These are phyloP conservation scores for Laterallus jamaicensis DNA, from an alignment of 2,113 vertebrate species.

Conservation along the genomic window DNA sequence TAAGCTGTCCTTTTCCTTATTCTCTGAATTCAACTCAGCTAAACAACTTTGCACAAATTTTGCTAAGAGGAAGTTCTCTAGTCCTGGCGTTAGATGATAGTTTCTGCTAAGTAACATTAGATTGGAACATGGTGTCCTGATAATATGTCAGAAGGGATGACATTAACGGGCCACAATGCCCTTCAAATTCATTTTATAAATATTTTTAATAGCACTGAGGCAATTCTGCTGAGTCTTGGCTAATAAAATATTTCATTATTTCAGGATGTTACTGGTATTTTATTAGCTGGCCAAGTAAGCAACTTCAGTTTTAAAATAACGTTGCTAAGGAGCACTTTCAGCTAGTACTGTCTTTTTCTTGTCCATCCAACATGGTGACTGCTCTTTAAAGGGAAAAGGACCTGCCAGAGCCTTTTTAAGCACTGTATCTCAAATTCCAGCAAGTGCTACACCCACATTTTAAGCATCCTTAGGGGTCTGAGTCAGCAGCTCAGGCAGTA, in stretches of 20 bases:
- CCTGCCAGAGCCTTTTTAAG: neutral
- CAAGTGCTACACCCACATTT: neutral
- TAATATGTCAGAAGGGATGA: neutral
- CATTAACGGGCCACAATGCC: neutral
- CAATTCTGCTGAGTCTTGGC: neutral
- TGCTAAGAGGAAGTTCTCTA: neutral
- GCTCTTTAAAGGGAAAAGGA: neutral
- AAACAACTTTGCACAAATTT: neutral
- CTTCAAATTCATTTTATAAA: constrained; percentile 6
- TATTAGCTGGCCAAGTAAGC: neutral
- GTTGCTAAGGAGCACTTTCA: neutral
- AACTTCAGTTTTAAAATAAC: neutral
- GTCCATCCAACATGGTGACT: neutral
- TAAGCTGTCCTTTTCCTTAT: neutral
- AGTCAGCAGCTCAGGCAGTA: neutral
- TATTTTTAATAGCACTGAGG: neutral
- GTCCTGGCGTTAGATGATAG: neutral
- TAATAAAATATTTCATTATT: neutral
- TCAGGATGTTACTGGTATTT: neutral
- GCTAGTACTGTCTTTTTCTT: neutral
- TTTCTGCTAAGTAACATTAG: neutral
- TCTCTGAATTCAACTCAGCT: neutral
- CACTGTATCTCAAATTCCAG: neutral
- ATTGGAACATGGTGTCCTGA: neutral
- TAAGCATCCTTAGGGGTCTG: neutral